These are phyloP conservation scores for Pogonophryne albipinna DNA, from an alignment of 2,797 vertebrate genomes.

Conservation along the genomic window DNA sequence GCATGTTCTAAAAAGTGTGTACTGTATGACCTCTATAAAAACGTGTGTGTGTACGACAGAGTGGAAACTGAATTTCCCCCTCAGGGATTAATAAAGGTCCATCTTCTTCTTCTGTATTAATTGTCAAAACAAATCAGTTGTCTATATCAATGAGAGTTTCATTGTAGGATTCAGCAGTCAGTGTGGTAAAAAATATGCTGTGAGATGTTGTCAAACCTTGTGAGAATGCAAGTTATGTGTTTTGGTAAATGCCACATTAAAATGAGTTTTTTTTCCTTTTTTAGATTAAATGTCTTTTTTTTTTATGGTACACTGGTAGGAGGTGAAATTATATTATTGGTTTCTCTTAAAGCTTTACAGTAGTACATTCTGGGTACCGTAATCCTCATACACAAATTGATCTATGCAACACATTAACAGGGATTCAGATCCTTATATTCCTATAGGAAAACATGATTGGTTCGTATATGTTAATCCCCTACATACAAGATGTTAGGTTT, in stretches of 20 bases:
- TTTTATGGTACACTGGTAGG: not conserved
- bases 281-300: too few species aligned
- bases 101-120: not conserved
- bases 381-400: constrained; percentile 27
- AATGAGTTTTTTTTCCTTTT: not conserved
- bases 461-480: constrained; percentile 14
- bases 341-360: not conserved
- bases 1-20: too few species aligned
- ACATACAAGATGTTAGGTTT: constrained; percentile 16
- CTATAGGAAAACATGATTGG: constrained; percentile 14
- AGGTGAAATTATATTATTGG: not conserved
- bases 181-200: constrained; percentile 17
- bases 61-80: too few species aligned
- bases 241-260: not conserved
- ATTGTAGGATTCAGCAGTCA: constrained; percentile 3
- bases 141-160: not conserved
- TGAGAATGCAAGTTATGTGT: not conserved
- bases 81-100: too few species aligned
- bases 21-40: too few species aligned
- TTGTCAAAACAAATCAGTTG: not conserved
- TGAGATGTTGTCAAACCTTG: constrained; percentile 2
- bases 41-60: too few species aligned
- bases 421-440: constrained; percentile 22
- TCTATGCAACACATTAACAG: constrained; percentile 19
- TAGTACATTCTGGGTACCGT: constrained; percentile 13